Evolutionary conservation across 2,797 vertebrate species (phyloP).

Genomic region (Meda fulgida): DNA sequence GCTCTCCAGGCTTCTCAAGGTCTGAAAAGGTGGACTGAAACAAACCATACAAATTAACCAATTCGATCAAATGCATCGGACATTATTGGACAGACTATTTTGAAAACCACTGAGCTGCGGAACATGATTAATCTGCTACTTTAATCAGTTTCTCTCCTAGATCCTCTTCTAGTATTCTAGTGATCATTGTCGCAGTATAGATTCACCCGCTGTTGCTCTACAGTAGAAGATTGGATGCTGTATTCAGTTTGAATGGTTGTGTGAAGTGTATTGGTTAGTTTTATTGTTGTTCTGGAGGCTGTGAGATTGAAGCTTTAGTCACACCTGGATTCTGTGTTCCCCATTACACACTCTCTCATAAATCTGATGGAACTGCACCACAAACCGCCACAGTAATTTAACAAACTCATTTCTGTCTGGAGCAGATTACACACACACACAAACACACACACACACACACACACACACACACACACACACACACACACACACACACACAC

Average conservation of each 20-base stretch:
- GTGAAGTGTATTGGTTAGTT: conserved; percentile 60
- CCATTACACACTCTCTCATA: conserved; percentile 60
- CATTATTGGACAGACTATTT: background rate
- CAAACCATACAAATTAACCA: background rate
- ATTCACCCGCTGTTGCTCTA: background rate
- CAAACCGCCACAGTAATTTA: conserved; percentile 74
- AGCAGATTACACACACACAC: conserved; percentile 55
- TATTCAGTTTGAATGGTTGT: conserved; percentile 6
- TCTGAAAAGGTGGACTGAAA: background rate
- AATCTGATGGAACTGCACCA: conserved; percentile 67
- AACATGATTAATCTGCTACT: background rate
- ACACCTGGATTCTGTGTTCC: conserved; percentile 41
- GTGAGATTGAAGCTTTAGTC: conserved; percentile 38
- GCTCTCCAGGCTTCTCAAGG: background rate
- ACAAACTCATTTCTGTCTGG: conserved; percentile 23
- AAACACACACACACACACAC: conserved; percentile 22
- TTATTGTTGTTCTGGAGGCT: conserved; percentile 42
- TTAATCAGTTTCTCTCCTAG: background rate
- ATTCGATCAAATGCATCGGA: background rate
- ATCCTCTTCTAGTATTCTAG: background rate
- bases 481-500: background rate
- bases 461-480: no score
- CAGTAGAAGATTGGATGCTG: background rate
- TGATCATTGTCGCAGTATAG: background rate
- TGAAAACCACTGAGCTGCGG: background rate